Conservation (phyloP, 2,888 invertebrate species). For the Torymus aiolomorphi region DNA sequence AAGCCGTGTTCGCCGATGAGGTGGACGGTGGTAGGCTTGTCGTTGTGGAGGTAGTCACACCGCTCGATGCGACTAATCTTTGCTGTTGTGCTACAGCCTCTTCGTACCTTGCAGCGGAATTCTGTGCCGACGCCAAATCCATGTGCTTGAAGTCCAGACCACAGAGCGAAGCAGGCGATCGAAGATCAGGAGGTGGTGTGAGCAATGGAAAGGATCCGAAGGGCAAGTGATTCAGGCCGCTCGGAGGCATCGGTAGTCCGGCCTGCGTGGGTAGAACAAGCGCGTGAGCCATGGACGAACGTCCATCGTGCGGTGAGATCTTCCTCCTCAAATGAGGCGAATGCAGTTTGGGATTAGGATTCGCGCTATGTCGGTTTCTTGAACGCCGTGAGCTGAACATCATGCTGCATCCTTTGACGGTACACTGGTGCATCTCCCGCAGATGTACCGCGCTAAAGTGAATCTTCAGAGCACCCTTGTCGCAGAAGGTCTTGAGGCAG, state of each 20-base stretch:
- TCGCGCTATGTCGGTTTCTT: slow-evolving; percentile 96
- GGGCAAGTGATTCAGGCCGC: slow-evolving; percentile 84
- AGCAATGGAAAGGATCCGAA: slow-evolving; percentile 88
- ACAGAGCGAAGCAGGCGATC: slow-evolving; percentile 78
- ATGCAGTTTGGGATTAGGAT: slow-evolving; percentile 98
- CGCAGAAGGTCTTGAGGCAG: slow-evolving; percentile 99
- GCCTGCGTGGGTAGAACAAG: slow-evolving; percentile 86
- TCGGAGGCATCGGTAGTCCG: slow-evolving; percentile 80
- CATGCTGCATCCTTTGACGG: slow-evolving; percentile 99
- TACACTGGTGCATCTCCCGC: slow-evolving; percentile 99
- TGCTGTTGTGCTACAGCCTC: slow-evolving; percentile 77
- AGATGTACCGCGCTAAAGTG: slow-evolving; percentile 99
- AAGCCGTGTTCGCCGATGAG: slow-evolving; percentile 49
- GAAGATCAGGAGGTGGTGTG: slow-evolving; percentile 82
- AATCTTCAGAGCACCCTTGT: slow-evolving; percentile 99
- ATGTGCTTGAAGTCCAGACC: slow-evolving; percentile 82
- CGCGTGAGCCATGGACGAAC: slow-evolving; percentile 91
- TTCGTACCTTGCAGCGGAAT: slow-evolving; percentile 72
- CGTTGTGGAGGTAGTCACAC: slow-evolving; percentile 50
- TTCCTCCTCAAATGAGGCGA: slow-evolving; percentile 95
- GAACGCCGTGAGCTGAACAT: slow-evolving; percentile 98
- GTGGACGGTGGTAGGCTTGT: slow-evolving; percentile 35
- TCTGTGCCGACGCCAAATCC: slow-evolving; percentile 78
- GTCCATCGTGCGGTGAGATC: slow-evolving; percentile 94
- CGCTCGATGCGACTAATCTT: slow-evolving; percentile 77